Evolutionary conservation across 2,797 vertebrate species (phyloP).

Genomic region (Malurus splendens): DNA sequence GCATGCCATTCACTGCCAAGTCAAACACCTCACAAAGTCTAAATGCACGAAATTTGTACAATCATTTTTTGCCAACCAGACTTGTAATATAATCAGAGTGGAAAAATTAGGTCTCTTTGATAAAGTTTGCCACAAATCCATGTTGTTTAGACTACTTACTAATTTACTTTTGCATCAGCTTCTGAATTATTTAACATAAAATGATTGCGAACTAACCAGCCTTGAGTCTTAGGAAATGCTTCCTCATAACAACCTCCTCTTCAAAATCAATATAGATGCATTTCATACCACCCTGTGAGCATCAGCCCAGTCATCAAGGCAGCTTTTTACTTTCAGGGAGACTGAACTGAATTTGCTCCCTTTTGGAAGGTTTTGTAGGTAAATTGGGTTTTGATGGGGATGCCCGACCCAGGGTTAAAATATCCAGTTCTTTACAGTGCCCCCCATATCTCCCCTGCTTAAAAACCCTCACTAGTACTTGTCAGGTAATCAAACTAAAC

Average conservation of each 20-base stretch:
- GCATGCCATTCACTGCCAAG: constrained; percentile 24
- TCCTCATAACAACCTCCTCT: not conserved
- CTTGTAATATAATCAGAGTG: constrained; percentile 24
- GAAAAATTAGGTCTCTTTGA: constrained; percentile 41
- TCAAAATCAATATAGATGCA: not conserved
- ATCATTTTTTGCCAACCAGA: constrained; percentile 17
- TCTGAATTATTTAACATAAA: constrained; percentile 39
- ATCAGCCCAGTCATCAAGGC: not conserved
- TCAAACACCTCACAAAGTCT: constrained; percentile 15
- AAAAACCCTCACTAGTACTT: not conserved
- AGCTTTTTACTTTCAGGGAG: not conserved
- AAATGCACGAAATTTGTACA: not conserved
- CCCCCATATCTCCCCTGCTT: not conserved
- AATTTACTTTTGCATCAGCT: constrained; percentile 31
- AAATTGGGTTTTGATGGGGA: not conserved
- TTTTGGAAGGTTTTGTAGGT: not conserved
- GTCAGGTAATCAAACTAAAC: not conserved
- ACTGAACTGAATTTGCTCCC: not conserved
- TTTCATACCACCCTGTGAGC: not conserved
- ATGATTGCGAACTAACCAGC: not conserved
- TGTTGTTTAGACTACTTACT: constrained; percentile 5
- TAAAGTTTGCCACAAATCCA: constrained; percentile 21
- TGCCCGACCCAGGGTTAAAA: fast-evolving
- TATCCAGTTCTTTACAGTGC: not conserved
- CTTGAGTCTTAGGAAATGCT: not conserved